Evolutionary conservation across 2,113 vertebrate genomes (phyloP), one percentile per base, ranked within the genome.

Genomic region (Lasiurus borealis): DNA sequence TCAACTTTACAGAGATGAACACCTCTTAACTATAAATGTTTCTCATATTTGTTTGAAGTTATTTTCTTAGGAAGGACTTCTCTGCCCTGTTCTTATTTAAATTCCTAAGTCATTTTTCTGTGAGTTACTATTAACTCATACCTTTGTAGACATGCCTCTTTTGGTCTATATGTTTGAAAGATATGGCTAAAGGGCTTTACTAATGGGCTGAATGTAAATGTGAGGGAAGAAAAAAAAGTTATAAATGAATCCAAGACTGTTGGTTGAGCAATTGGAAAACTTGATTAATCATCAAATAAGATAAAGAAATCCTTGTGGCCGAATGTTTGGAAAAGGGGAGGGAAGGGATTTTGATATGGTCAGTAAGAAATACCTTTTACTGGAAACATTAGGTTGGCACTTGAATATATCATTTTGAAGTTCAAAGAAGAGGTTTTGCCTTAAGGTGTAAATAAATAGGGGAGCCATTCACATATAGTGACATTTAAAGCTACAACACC

Each of bases 1-100:
- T 89, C 66, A 78, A 66, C 80, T 89, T n/a, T 86, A 93, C n/a
- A 94, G 12, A 84, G 36, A 94, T 57, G 94, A 89, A 80, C 62
- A 76, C 14, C 76, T 72, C 48, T 69, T 80, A 73, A 59, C 54
- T 40, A 54, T 86, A 92, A 95, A 81, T 64, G 59, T 54, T 87
- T 46, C 59, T 91, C 52, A 80, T 6, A 50, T 90, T 78, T 84
- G 36, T 29, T 31, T 77, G 50, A 84, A 50, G 15, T 16, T 77
- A 31, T 68, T 85, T 90, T 72, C 75, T 80, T 46, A 81, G 18
- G 19, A 91, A 84, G 19, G 1, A 72, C 84, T 94, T 4, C 12
- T 54, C 19, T 93, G 57, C 52, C 23, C 14, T 66, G 0, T 34
- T 3, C 15, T 64, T 18, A 94, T n/a, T 91, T 64, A 88, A 93